Evolutionary conservation across 2,113 vertebrate genomes (phyloP).

Genomic region (Emydocephalus ijimae): DNA sequence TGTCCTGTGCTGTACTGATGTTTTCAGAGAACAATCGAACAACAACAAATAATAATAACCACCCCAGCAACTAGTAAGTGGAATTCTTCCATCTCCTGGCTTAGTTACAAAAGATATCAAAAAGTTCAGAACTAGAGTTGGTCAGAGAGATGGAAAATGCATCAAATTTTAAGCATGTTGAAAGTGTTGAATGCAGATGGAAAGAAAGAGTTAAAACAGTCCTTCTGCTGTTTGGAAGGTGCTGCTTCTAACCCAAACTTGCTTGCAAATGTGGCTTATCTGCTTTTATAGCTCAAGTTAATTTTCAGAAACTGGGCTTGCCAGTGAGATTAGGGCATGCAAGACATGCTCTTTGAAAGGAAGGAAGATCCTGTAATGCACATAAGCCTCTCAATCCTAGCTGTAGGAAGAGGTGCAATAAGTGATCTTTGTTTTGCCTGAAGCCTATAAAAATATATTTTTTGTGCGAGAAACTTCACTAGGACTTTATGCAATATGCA

Average conservation of each 20-base stretch:
- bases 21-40: constrained; percentile 67
- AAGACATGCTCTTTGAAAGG: background rate
- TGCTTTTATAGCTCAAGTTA: background rate
- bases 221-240: constrained; percentile 1
- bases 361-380: constrained; percentile 32
- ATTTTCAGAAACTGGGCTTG: background rate
- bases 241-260: background rate
- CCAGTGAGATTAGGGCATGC: background rate
- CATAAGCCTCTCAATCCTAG: constrained; percentile 27
- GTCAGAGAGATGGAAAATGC: constrained; percentile 69
- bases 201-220: background rate
- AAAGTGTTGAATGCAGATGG: constrained; percentile 56
- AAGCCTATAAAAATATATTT: constrained; percentile 56
- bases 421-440: constrained; percentile 53
- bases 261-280: constrained; percentile 17
- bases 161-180: constrained; percentile 66
- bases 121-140: constrained; percentile 53
- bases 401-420: constrained; percentile 51
- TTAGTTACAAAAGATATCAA: constrained; percentile 61
- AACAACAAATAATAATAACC: constrained; percentile 30
- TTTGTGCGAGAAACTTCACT: constrained; percentile 30
- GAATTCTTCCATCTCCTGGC: constrained; percentile 80
- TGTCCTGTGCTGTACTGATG: constrained; percentile 76
- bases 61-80: constrained; percentile 58
- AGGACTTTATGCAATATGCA: constrained; percentile 19